These are phyloP conservation scores for Arizona elegans DNA, from an alignment of 2,113 vertebrate genomes.

Conservation along the genomic window DNA sequence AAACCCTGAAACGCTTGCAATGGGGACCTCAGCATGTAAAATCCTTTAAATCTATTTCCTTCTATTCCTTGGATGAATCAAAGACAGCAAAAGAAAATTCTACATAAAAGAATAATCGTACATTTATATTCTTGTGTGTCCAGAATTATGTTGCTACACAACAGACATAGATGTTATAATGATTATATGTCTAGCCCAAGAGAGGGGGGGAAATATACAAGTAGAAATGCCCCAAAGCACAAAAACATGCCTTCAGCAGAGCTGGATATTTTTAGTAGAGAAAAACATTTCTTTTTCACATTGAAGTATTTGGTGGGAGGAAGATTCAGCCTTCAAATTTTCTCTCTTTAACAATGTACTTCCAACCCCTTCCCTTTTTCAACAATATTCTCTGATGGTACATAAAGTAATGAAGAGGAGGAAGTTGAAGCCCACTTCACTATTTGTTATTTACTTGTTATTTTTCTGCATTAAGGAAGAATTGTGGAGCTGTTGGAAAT, in stretches of 20 bases:
- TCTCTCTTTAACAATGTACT: neutral
- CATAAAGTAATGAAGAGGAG: neutral
- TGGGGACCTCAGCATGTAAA: slow-evolving; percentile 1
- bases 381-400: neutral
- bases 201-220: neutral
- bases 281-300: neutral
- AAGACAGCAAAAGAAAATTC: neutral
- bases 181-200: neutral
- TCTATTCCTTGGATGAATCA: neutral
- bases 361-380: neutral
- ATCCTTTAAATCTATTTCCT: neutral
- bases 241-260: neutral
- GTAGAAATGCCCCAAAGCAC: neutral
- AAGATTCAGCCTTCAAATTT: neutral
- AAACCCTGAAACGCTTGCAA: neutral
- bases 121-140: neutral
- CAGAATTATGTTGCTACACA: neutral
- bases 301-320: neutral
- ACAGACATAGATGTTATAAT: neutral
- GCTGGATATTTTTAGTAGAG: neutral
- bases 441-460: neutral
- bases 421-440: neutral
- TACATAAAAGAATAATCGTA: neutral
- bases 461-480: neutral
- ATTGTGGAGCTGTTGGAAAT: neutral